A percentile compares a stretch with the other conserved stretches of the same genome.
Evolutionary conservation across 1,140 invertebrate species (phyloP).

Genomic region (Sminthurinus signatus): DNA sequence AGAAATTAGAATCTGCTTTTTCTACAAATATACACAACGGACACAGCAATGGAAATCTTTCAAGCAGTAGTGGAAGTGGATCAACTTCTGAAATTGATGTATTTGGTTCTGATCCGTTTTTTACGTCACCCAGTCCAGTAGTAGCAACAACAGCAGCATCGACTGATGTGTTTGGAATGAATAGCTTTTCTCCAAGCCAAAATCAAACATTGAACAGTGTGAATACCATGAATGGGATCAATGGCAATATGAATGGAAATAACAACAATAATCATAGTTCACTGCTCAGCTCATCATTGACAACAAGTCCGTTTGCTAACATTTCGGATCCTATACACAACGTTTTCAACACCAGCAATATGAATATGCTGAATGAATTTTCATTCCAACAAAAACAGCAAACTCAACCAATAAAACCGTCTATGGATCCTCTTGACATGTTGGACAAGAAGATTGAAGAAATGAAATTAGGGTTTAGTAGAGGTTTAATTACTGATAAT

Average conservation of each 20-base stretch:
- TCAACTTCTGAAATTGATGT: slow-evolving; percentile 45
- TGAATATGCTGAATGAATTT: slow-evolving; percentile 17
- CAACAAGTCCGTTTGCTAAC: neutral
- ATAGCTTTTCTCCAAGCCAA: neutral
- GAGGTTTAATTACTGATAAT: slow-evolving; percentile 72
- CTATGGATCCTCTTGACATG: slow-evolving; percentile 63
- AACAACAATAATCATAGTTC: slow-evolving; percentile 12
- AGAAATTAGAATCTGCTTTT: slow-evolving; percentile 9
- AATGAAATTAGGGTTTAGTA: slow-evolving; percentile 81
- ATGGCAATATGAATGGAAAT: neutral
- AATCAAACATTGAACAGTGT: slow-evolving; percentile 11
- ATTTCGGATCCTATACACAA: neutral
- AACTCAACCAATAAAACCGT: slow-evolving; percentile 42
- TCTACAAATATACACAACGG: neutral
- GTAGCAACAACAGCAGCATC: slow-evolving; percentile 46
- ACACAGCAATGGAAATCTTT: neutral
- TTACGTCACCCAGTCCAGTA: slow-evolving; percentile 41
- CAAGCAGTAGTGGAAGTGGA: slow-evolving; percentile 42
- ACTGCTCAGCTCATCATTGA: slow-evolving; percentile 9
- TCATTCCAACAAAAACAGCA: slow-evolving; percentile 14
- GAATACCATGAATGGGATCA: slow-evolving; percentile 18
- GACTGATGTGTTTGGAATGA: slow-evolving; percentile 4
- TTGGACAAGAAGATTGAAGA: slow-evolving; percentile 70
- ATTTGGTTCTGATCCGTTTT: slow-evolving; percentile 55
- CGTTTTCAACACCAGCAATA: slow-evolving; percentile 9